Base-by-base conservation (phyloP, 1,140 invertebrate species). In the Drosophila azteca region DNA sequence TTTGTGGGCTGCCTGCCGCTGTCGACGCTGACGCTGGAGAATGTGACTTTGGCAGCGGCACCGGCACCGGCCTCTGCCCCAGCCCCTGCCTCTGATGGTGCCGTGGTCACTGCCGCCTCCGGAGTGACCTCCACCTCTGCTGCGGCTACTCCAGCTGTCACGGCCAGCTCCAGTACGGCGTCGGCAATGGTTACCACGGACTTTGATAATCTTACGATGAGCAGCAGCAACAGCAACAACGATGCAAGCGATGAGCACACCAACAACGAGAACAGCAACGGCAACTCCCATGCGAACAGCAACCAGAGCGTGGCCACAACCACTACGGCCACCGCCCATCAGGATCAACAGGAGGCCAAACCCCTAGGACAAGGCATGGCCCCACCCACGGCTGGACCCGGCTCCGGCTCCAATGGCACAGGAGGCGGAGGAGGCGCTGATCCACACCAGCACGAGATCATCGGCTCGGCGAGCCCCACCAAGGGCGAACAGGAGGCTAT, bases 401-500 rank as follows among this genome's bases (percentile, higher is more conserved):
- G 13, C 15, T 31, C 52, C 15, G 13, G 13, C 15, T 31, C 52
- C 15, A 70, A 77, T 26, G 59, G 44, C 6, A 65, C 44, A 4
- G 31, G 26, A 29, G 26, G 31, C 3, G 8, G 29, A 31, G 31
- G 31, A 31, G 17, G 29, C 26, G 44, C 46, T 0, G 29, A 58
- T 4, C n/a, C 63, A 2, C 66, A 48, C 13, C 77, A 73, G 24
- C 90, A 90, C 13, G 90, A 90, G 48, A 73, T 83, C 4, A 72
- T 90, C 29, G 91, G 91, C 20, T 89, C 89, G 74, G 71, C 92
- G 83, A 91, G 92, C 70, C 70, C 85, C 88, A 91, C 93, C 5
- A 91, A 92, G 46, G 74, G 92, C 26, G 93, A 93, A 39, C 93
- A 93, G 6, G 93, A 93, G 55, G 93, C 93, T 3, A 93, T 95